These are phyloP conservation scores for Choristoneura fumiferana DNA, from an alignment of 1,140 invertebrate genomes.

Conservation along the genomic window DNA sequence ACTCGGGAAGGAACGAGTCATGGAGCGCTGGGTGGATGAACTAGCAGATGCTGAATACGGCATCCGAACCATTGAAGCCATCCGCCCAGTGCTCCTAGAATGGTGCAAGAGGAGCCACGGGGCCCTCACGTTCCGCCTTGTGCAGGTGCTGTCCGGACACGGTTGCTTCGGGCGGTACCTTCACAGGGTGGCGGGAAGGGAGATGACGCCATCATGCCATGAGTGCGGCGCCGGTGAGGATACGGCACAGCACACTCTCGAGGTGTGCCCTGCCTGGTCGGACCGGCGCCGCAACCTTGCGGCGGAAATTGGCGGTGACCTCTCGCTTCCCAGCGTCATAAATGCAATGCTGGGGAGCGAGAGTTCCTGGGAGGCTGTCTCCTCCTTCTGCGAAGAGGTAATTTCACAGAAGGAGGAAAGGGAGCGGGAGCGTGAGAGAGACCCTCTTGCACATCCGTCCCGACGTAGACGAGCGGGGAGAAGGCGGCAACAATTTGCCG, in stretches of 20 bases:
- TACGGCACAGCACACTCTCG: neutral
- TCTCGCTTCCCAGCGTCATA: conserved; percentile 22
- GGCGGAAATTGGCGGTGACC: conserved; percentile 5
- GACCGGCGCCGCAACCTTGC: neutral
- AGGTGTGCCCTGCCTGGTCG: neutral
- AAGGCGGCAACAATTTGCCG: neutral
- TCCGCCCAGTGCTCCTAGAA: neutral
- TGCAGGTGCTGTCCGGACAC: neutral
- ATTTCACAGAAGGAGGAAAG: conserved; percentile 22
- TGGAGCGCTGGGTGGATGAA: neutral
- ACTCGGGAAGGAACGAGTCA: too few species aligned
- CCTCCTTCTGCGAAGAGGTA: neutral
- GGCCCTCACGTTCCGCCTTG: neutral
- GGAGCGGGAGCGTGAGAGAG: neutral
- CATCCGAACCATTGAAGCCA: neutral
- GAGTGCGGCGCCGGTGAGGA: conserved; percentile 9
- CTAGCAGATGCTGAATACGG: neutral
- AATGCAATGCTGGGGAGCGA: conserved; percentile 11
- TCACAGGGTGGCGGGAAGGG: neutral
- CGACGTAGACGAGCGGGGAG: neutral
- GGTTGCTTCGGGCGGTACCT: conserved; percentile 20
- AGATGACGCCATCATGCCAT: conserved; percentile 11
- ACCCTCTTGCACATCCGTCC: neutral
- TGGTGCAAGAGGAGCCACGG: neutral
- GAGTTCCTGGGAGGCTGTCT: neutral